Evolutionary conservation across 1,140 invertebrate genomes (phyloP), one percentile per base, ranked within the genome.

Genomic region (Popillia japonica): DNA sequence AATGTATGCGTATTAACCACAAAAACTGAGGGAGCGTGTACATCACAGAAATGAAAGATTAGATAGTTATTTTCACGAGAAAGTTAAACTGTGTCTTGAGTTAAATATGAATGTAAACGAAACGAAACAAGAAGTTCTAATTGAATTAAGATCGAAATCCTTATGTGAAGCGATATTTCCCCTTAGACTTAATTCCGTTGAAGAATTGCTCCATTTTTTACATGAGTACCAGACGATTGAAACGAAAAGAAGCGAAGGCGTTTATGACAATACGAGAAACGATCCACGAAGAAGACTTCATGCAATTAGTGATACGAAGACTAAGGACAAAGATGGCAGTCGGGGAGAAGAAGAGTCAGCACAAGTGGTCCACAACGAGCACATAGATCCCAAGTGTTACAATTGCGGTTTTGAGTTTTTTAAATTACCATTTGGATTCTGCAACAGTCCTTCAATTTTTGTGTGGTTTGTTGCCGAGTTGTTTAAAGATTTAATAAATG

Each of bases 401-500:
- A 42, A 10, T 42, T 42, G 6, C 41, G 6, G 6, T 10, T 90
- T 87, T 79, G 88, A 89, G 78, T 89, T 85, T 78, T 74, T 82
- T 0, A 81, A 82, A 64, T 80, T 88, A 72, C 88, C 88, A 17
- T 89, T n/a, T n/a, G n/a, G n/a, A n/a, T n/a, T n/a, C n/a, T n/a
- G n/a, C n/a, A n/a, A n/a, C n/a, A n/a, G n/a, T 88, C 85, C 88
- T 0, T 79, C 85, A 11, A 83, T 85, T 0, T 90, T 89, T 78
- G 17, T 17, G 14, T 9, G 77, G 14, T 72, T 72, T 2, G 44
- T 77, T 8, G 72, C 68, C 27, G 2, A 10, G 14, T 23, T 41
- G 11, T 73, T 78, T 55, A 11, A 34, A 23, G 3, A 17, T 40
- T 42, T 78, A 6, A 10, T 78, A 10, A 34, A 42, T 44, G 14